A percentile compares a stretch with the other conserved stretches of the same genome.
phyloP scores from a whole-genome alignment of 1,140 invertebrate genomes.

The Paralvinella palmiformis region DNA sequence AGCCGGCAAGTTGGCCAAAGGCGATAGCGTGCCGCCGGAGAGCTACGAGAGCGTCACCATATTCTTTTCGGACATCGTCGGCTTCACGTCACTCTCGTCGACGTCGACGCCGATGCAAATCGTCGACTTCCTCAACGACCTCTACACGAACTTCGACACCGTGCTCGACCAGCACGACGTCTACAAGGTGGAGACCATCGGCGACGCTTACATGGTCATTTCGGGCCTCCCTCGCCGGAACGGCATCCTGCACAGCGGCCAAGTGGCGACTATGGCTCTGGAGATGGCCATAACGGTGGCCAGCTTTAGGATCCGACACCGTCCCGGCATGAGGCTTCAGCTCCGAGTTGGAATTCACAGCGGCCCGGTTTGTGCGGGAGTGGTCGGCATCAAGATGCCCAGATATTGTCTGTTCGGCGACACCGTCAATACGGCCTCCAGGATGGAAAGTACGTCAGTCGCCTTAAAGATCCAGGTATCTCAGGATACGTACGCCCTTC shows the following conservation, averaged over 20 bases:
- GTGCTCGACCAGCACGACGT: constrained; percentile 80
- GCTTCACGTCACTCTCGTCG: constrained; percentile 65
- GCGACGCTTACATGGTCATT: constrained; percentile 18
- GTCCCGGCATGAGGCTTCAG: not conserved
- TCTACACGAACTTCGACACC: constrained; percentile 88
- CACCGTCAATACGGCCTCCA: constrained; percentile 71
- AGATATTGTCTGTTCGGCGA: constrained; percentile 63
- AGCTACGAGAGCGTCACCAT: constrained; percentile 90
- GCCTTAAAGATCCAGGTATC: constrained; percentile 14
- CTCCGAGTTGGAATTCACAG: constrained; percentile 1
- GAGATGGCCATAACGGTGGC: constrained; percentile 54
- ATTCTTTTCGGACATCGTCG: constrained; percentile 98
- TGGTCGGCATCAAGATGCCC: constrained; percentile 10
- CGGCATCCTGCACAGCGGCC: constrained; percentile 73
- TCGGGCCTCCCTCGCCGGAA: constrained; percentile 45
- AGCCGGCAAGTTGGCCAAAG: constrained; percentile 66
- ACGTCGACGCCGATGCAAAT: constrained; percentile 48
- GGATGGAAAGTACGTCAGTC: constrained; percentile 63
- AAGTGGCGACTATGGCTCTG: constrained; percentile 80
- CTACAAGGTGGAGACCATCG: constrained; percentile 62
- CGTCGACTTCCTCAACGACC: constrained; percentile 59
- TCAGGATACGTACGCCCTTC: not conserved
- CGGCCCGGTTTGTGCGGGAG: constrained; percentile 2
- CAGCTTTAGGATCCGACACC: not conserved
- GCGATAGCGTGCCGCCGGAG: constrained; percentile 87